Evolutionary conservation across 2,888 invertebrate species (phyloP), one percentile per base, ranked within the genome.

Genomic region (Dromius quadrimaculatus): DNA sequence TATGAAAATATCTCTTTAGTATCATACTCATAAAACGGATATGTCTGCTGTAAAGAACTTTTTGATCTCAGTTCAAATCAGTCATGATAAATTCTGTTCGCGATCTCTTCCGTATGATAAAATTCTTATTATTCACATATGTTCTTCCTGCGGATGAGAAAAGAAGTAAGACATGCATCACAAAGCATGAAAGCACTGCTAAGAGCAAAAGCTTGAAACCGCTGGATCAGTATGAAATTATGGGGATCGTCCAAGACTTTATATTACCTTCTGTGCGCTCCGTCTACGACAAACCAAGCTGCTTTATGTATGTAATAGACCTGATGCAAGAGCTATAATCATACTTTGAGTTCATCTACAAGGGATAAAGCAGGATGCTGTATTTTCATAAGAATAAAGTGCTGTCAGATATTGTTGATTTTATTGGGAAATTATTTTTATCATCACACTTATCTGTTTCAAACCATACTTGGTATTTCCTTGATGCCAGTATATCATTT

Each of bases 161-260:
- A 13, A 22, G 28, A 28, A 28, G 50, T 6, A n/a, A 9, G 47
- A 19, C 8, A 3, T 22, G 23, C 50, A 45, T 17, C 17, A 43
- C 50, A 54, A 54, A 54, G 50, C 50, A 15, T 23, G 28, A 28
- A 28, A 28, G 28, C 28, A 13, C n/a, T n/a, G n/a, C n/a, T n/a
- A n/a, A n/a, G 50, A 9, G 32, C 45, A 34, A 19, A 50, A 65
- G 11, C n/a, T n/a, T n/a, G n/a, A n/a, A n/a, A n/a, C n/a, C 34
- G 65, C 65, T 50, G 36, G 20, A 50, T 65, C 45, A 65, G 65
- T 50, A 65, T 65, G 50, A 65, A 65, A 65, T 65, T 65, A 65
- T 65, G 50, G 50, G 47, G 65, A 65, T 65, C 65, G 65, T 50
- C 65, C 65, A 50, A 47, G 47, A 34, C 20, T 47, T 65, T 65